Evolutionary conservation across 37 sponge, comb jelly and placozoan species (phyloP).

Genomic region (Aphrocallistes beatrix): DNA sequence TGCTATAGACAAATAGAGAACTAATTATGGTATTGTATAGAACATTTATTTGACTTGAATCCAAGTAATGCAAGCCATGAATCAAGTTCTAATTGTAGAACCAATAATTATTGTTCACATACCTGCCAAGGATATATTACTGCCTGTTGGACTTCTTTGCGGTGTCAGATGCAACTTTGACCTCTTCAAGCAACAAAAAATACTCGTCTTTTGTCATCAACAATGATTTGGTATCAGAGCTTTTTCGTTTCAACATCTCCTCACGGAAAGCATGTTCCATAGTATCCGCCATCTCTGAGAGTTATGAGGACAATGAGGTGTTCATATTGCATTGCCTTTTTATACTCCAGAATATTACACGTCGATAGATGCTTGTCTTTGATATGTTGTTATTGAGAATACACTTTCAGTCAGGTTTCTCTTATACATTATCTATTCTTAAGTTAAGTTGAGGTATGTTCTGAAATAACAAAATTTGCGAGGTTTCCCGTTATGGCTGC

Average conservation of each 20-base stretch:
- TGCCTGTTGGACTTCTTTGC: conserved; percentile 17
- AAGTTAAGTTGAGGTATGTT: conserved; percentile 9
- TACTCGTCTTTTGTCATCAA: conserved; percentile 18
- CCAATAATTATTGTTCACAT: conserved; percentile 18
- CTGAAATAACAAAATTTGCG: neutral
- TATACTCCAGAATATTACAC: conserved; percentile 16
- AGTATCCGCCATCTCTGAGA: conserved; percentile 19
- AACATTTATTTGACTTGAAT: neutral
- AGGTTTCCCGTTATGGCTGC: conserved; percentile 10
- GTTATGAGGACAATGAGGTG: conserved; percentile 17
- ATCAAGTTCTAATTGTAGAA: conserved; percentile 13
- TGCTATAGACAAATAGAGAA: neutral
- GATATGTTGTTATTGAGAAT: conserved; percentile 10
- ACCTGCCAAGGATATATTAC: conserved; percentile 13
- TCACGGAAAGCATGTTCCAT: conserved; percentile 13
- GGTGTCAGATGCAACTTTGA: conserved; percentile 13
- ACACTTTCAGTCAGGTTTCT: conserved; percentile 19
- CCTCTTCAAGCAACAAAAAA: conserved; percentile 19
- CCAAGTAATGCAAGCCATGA: conserved; percentile 20
- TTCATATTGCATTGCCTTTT: conserved; percentile 17
- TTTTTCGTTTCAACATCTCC: conserved; percentile 18
- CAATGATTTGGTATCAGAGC: conserved; percentile 15
- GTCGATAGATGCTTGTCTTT: conserved; percentile 14
- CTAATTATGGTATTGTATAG: neutral
- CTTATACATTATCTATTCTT: conserved; percentile 18